Evolutionary conservation across 2,888 invertebrate genomes (phyloP), one percentile per base, ranked within the genome.

Genomic region (Invenusta paracnida): DNA sequence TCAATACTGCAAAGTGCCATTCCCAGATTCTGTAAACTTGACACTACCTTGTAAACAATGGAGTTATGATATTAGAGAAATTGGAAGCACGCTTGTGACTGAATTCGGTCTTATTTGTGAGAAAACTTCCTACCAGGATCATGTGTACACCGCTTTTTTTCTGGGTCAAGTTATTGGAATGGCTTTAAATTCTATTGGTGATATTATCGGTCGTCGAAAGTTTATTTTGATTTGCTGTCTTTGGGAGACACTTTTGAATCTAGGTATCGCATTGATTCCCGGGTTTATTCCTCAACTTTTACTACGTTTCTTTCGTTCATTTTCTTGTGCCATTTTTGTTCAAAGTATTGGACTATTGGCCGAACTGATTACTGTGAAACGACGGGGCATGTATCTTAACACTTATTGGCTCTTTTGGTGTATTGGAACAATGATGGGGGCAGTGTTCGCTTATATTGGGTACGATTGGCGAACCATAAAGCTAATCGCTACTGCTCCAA

Each of bases 121-220:
- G 5, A 5, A 23, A 25, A 73, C 5, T 13, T 13, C 11, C 17
- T 73, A 73, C 27, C 73, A 23, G 27, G 73, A 73, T n/a, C 25
- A n/a, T 5, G 27, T 73, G 2, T 73, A 73, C 73, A 73, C 25
- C 2, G 11, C 73, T 5, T 73, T 23, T 73, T 73, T 73, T 25
- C 11, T 23, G 5, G 73, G 73, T 5, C 73, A 73, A 25, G 73
- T 73, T 13, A 23, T 73, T 23, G 11, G 11, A 23, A 73, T 73
- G 73, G 73, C 73, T n/a, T 73, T 73, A 23, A 73, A 73, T 73
- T 73, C 73, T 2, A 13, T 73, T 23, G 73, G 73, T 2, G 73
- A 73, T 73, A n/a, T 73, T 25, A 73, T 73, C 23, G 73, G 73
- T 73, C 73, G 73, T 73, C 73, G 73, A 73, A 73, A 73, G 73